Evolutionary conservation across 2,113 vertebrate genomes (phyloP), one percentile per base, ranked within the genome.

Genomic region (Hypocryptadius cinnamomeus): DNA sequence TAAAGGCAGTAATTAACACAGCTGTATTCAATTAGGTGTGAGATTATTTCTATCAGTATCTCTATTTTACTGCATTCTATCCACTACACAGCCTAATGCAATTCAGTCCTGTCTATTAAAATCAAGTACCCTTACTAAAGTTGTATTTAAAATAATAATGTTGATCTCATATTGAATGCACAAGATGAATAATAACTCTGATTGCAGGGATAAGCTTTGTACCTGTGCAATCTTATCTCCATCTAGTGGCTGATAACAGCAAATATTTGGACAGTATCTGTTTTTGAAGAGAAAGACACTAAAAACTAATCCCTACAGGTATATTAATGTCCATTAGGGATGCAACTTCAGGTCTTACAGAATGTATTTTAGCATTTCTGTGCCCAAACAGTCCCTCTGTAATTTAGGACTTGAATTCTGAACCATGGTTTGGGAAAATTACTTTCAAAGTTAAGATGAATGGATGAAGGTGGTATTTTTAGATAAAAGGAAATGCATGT

Each of bases 191-290:
- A 50, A 66, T 16, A 65, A 25, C 39, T 56, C 30, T 4, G 1
- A 44, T 71, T 56, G 60, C 50, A 42, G 44, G 57, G 40, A 14
- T 54, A 31, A 53, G 23, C 6, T 77, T 61, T 53, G 40, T 71
- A 63, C 57, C 47, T 78, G 53, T 90, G 91, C 83, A 15, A 78
- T 65, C 31, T 0, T 42, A 35, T 47, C 92, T 80, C 96, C 95
- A 94, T 93, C 96, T 95, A 56, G 87, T 95, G 96, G 78, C 64
- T 79, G 37, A 3, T 23, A 63, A 17, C 35, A 80, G 79, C 48
- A 88, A 35, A 30, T 57, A 65, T 8, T 45, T 51, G 47, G n/a
- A 37, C 54, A 60, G 35, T 15, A 15, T 24, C 44, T 50, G 5
- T 2, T 89, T 64, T 20, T 37, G 11, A 77, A 71, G 42, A 44